Evolutionary conservation across 1,140 invertebrate genomes (phyloP).

Genomic region (Chrysoperla carnea): DNA sequence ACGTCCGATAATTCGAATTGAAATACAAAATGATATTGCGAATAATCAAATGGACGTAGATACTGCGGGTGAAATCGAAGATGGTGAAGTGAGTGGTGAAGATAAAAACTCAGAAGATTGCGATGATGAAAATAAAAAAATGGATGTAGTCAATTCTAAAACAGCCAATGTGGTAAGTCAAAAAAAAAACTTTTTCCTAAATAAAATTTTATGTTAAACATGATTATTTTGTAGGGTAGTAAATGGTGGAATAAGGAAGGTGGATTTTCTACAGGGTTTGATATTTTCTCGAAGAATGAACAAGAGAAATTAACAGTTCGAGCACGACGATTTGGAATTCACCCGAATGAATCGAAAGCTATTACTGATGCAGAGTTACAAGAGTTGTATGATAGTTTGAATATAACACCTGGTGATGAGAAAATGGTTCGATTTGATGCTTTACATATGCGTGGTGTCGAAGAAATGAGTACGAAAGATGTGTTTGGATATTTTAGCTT

Average conservation of each 20-base stretch:
- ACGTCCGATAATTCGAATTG: slow-evolving; percentile 17
- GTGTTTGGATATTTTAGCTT: slow-evolving; percentile 61
- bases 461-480: slow-evolving; percentile 58
- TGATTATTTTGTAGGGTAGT: slow-evolving; percentile 15
- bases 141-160: not conserved
- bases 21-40: slow-evolving; percentile 16
- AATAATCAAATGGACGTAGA: slow-evolving; percentile 17
- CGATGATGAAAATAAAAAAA: slow-evolving; percentile 8
- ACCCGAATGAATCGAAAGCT: slow-evolving; percentile 29
- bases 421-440: slow-evolving; percentile 48
- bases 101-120: slow-evolving; percentile 22
- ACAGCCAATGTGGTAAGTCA: not conserved
- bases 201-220: not conserved
- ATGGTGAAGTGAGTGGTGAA: slow-evolving; percentile 32
- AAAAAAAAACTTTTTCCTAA: not conserved
- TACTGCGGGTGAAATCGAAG: slow-evolving; percentile 22
- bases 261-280: slow-evolving; percentile 31
- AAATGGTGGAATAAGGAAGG: slow-evolving; percentile 28
- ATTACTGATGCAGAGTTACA: slow-evolving; percentile 36
- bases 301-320: slow-evolving; percentile 42
- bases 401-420: slow-evolving; percentile 37
- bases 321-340: slow-evolving; percentile 48
- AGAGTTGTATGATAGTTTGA: slow-evolving; percentile 45
- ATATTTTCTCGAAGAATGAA: slow-evolving; percentile 42
- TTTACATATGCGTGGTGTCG: slow-evolving; percentile 53